Percentiles rank a stretch among this genome's conserved stretches.
Evolutionary conservation across 2,113 vertebrate species (phyloP).

Genomic region (Sorex fumeus): DNA sequence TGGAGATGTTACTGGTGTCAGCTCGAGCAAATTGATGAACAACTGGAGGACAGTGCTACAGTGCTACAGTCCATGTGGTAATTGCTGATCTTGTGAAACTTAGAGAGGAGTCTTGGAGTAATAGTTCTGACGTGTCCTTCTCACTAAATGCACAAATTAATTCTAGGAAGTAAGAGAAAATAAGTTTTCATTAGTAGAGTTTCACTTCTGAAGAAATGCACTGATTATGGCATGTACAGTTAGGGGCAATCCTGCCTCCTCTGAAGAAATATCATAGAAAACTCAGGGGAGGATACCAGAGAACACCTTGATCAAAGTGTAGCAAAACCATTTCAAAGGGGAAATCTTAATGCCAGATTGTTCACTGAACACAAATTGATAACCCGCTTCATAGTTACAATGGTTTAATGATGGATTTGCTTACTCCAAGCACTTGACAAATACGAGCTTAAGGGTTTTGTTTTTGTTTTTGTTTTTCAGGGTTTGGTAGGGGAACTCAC

Average conservation of each 20-base stretch:
- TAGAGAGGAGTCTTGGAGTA: not conserved
- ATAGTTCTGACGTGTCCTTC: not conserved
- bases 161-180: slow-evolving; percentile 44
- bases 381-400: not conserved
- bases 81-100: not conserved
- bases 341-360: not conserved
- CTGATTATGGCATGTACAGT: not conserved
- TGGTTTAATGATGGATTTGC: slow-evolving; percentile 3
- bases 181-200: not conserved
- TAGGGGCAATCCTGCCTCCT: slow-evolving; percentile 25
- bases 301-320: not conserved
- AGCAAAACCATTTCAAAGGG: slow-evolving; percentile 5
- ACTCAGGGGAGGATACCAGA: not conserved
- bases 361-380: slow-evolving; percentile 20
- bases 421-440: slow-evolving; percentile 21
- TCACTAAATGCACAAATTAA: slow-evolving; percentile 13
- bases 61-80: not conserved
- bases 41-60: too few relatives aligned
- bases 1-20: too few relatives aligned
- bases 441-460: not conserved
- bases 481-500: too few relatives aligned
- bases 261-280: not conserved
- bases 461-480: too few relatives aligned
- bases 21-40: too few relatives aligned
- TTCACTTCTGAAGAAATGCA: not conserved